Evolutionary conservation across 35 echinoderm and acorn worm genomes (phyloP), one percentile per base, ranked within the genome.

Genomic region (Acanthaster planci): DNA sequence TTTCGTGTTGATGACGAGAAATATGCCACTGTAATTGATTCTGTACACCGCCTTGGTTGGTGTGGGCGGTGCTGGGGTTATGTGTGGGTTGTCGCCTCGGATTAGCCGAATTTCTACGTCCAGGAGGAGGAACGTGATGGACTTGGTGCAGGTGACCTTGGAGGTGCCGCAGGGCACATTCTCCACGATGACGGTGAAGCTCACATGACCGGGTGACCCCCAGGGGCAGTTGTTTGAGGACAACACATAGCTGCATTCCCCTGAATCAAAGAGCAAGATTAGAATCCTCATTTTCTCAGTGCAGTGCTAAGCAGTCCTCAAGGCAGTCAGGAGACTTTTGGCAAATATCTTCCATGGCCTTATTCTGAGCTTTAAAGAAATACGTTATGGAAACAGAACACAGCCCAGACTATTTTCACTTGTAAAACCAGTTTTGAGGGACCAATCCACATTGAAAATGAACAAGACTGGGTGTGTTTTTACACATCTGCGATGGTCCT

Each of bases 81-180:
- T 7, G 0, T 39, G 40, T 8, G 86, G 82, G 0, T 88, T 80
- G 21, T 40, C 22, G 26, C 94, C 94, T 40, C 87, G 72, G 0
- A 97, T 53, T 38, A 97, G 52, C 18, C 51, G 56, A 29, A 72
- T 72, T 18, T 86, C 51, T 7, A 92, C 60, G 5, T 77, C 82
- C 54, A 92, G 67, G 64, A 72, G 26, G 64, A 16, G 34, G 64
- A 72, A 31, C 8, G 22, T 82, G 37, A 97, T 82, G 2, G 87
- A 47, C 60, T 92, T 97, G 29, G 90, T 97, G 78, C 94, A 97
- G 2, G 90, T 80, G 5, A 80, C 81, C 21, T 84, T 90, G 10
- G 54, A 64, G 0, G 83, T 52, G 37, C 94, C 94, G 38, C 94
- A 97, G 27, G 83, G 81, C 32, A 92, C 90, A 38, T 97, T 97